phyloP scores from a whole-genome alignment of 2,113 vertebrate genomes.

The Collichthys lucidus region DNA sequence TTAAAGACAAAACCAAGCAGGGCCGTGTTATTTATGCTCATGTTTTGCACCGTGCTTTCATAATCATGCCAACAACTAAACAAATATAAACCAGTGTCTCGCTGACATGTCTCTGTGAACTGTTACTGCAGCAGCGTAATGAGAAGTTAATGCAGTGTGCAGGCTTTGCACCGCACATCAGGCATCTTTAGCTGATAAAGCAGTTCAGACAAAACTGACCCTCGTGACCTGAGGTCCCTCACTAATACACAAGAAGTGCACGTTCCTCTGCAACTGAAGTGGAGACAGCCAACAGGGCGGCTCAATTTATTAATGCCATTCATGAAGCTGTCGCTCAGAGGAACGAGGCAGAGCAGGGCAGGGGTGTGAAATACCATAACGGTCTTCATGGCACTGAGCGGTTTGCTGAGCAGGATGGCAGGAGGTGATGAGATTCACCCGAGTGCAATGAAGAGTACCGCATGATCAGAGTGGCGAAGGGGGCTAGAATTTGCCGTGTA shows the following conservation, averaged over 20 bases:
- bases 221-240: slow-evolving; percentile 34
- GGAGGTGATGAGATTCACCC: slow-evolving; percentile 60
- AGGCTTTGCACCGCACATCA: slow-evolving; percentile 18
- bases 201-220: slow-evolving; percentile 35
- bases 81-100: not conserved
- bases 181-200: slow-evolving; percentile 51
- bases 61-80: not conserved
- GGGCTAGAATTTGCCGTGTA: slow-evolving; percentile 4
- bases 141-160: slow-evolving; percentile 25
- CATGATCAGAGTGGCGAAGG: slow-evolving; percentile 31
- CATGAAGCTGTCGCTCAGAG: slow-evolving; percentile 77
- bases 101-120: slow-evolving; percentile 6
- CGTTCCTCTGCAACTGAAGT: slow-evolving; percentile 52
- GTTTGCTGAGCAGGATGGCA: slow-evolving; percentile 63
- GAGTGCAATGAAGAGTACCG: slow-evolving; percentile 58
- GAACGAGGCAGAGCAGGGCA: slow-evolving; percentile 48
- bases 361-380: slow-evolving; percentile 67
- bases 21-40: not conserved
- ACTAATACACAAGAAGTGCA: slow-evolving; percentile 45
- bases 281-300: slow-evolving; percentile 55
- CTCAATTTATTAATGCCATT: slow-evolving; percentile 79
- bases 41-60: not conserved
- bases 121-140: slow-evolving; percentile 21
- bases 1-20: not conserved
- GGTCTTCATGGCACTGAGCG: slow-evolving; percentile 58